Conservation (phyloP, 2,888 invertebrate genomes). For the Aporophyla lueneburgensis region DNA sequence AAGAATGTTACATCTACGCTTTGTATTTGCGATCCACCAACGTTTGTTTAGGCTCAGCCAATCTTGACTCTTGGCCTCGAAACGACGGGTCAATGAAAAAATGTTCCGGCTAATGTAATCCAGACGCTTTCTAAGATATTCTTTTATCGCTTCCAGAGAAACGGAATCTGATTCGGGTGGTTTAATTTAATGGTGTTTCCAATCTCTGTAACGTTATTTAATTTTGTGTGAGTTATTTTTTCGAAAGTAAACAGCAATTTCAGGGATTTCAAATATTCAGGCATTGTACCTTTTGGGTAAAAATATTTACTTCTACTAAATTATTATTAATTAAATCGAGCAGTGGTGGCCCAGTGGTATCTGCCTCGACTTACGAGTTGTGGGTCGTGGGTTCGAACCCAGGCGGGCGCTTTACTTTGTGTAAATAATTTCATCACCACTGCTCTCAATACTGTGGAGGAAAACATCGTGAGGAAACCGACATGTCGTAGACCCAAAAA, state of each 20-base stretch:
- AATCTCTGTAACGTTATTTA: slow-evolving; percentile 41
- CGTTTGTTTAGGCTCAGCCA: slow-evolving; percentile 72
- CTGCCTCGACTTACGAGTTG: too few relatives aligned
- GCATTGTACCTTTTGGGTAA: neutral
- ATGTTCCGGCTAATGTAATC: slow-evolving; percentile 60
- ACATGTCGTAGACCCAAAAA: too few relatives aligned
- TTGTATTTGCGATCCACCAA: slow-evolving; percentile 63
- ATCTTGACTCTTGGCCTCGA: slow-evolving; percentile 65
- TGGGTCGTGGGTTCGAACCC: too few relatives aligned
- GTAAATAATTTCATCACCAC: too few relatives aligned
- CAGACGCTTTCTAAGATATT: slow-evolving; percentile 49
- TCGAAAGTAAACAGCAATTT: neutral
- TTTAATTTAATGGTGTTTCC: slow-evolving; percentile 28
- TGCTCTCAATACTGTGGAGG: too few relatives aligned
- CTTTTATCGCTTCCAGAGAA: slow-evolving; percentile 50
- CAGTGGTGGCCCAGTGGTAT: too few relatives aligned
- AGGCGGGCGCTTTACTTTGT: too few relatives aligned
- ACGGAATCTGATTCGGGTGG: slow-evolving; percentile 36
- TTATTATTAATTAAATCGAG: too few relatives aligned
- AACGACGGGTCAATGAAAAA: slow-evolving; percentile 68
- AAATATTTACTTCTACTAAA: too few relatives aligned
- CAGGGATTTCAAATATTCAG: neutral
- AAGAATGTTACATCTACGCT: slow-evolving; percentile 65
- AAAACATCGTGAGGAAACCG: too few relatives aligned
- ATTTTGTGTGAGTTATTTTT: slow-evolving; percentile 18